Base-by-base conservation (phyloP, 2,888 invertebrate genomes). In the Stratiomys singularior region DNA sequence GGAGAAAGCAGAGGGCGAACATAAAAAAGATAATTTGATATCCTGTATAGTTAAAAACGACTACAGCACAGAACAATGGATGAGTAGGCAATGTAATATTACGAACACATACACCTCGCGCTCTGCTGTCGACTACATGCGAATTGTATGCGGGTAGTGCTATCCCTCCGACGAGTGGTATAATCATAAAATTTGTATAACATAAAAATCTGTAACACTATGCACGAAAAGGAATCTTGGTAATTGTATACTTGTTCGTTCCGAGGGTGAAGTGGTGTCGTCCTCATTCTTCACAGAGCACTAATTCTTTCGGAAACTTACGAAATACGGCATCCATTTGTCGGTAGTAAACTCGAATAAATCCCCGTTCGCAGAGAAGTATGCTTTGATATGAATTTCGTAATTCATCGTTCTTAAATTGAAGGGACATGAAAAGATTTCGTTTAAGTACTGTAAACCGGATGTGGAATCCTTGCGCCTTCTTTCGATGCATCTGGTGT, bases 21-120 rank as follows among this genome's bases (percentile, higher is more conserved):
- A 78, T 64, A 72, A 77, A 72, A 79, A 79, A 78, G 64, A 79
- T 79, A 79, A 79, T 79, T 79, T 79, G 79, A 79, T 79, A 79
- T 78, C 77, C 79, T 58, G 76, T 79, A 79, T 79, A 79, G 79
- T 79, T 79, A 79, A 79, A 79, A 79, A 76, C 78, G 76, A 77
- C 77, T 79, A 78, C 77, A 78, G 66, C 47, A 72, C 78, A 76
- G 74, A 71, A 72, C 76, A 72, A 79, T 79, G 72, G 76, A 66
- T 76, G 77, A 71, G 76, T 77, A 63, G 69, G 66, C 76, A 76
- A 23, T 60, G 74, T 74, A 58, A 69, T 69, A 30, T 46, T 69
- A 25, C 47, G n/a, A 13, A 69, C 69, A 69, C 47, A 69, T 46
- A 25, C 15, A 25, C 11, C 30, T 4, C 27, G 30, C 7, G n/a